phyloP scores from a whole-genome alignment of 1,140 invertebrate genomes.

The Uloborus diversus region DNA sequence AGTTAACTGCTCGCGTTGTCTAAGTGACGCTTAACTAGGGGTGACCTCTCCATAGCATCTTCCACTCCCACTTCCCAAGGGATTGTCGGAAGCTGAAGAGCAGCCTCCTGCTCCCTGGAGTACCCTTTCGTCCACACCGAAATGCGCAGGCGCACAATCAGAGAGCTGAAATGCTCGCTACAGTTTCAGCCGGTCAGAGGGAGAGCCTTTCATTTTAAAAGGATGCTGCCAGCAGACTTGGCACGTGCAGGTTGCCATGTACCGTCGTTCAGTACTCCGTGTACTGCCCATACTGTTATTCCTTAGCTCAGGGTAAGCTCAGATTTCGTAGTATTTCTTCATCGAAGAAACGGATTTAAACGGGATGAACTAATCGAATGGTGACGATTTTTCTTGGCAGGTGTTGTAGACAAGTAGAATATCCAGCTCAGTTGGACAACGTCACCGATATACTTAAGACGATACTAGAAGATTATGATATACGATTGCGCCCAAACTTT shows the following conservation, averaged over 20 bases:
- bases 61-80: slow-evolving; percentile 27
- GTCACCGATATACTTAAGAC: slow-evolving; percentile 70
- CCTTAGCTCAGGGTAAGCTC: slow-evolving; percentile 14
- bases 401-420: neutral
- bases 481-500: slow-evolving; percentile 92
- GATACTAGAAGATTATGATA: slow-evolving; percentile 93
- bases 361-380: neutral
- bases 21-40: no score
- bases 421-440: slow-evolving; percentile 59
- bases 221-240: slow-evolving; percentile 15
- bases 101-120: neutral
- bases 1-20: no score
- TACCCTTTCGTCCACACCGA: neutral
- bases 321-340: neutral
- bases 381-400: slow-evolving; percentile 10
- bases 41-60: slow-evolving; percentile 24
- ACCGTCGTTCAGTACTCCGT: neutral
- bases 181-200: neutral
- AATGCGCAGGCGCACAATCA: neutral
- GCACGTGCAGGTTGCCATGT: slow-evolving; percentile 22
- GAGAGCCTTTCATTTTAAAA: neutral
- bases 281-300: neutral
- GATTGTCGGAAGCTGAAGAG: slow-evolving; percentile 45
- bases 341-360: neutral
- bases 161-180: neutral